Evolutionary conservation across 37 sponge, comb jelly and placozoan species (phyloP).

Genomic region (Eunapius fragilis): DNA sequence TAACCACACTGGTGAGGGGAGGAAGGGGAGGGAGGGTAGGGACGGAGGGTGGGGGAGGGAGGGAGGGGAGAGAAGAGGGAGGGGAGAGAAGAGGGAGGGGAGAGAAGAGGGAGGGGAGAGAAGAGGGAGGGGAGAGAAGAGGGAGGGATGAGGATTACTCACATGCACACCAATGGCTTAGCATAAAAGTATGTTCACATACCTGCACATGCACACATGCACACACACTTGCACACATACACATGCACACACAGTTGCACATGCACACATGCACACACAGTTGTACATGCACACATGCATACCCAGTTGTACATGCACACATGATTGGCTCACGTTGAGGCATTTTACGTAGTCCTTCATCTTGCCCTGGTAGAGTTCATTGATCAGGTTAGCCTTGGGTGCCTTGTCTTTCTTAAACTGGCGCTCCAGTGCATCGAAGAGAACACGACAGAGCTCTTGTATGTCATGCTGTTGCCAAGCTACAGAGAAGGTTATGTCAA

Average conservation of each 20-base stretch:
- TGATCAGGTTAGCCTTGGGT: slow-evolving; percentile 78
- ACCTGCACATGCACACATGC: neutral
- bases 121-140: too few relatives aligned
- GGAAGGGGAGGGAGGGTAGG: neutral
- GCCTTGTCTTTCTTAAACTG: slow-evolving; percentile 73
- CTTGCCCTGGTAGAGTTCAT: slow-evolving; percentile 86
- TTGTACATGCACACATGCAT: neutral
- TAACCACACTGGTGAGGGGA: slow-evolving; percentile 57
- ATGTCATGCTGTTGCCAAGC: slow-evolving; percentile 98
- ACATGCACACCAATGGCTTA: too few relatives aligned
- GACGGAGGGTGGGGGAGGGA: too few relatives aligned
- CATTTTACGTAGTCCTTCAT: slow-evolving; percentile 97
- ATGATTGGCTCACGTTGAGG: slow-evolving; percentile 50
- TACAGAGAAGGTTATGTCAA: neutral
- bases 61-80: neutral
- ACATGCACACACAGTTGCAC: neutral
- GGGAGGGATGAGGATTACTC: too few relatives aligned
- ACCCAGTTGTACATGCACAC: neutral
- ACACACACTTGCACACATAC: neutral
- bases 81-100: too few relatives aligned
- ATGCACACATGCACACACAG: neutral
- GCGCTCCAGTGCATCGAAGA: slow-evolving; percentile 96
- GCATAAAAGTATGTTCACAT: neutral
- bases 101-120: neutral
- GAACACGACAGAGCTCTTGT: slow-evolving; percentile 94